Evolutionary conservation across 1,140 invertebrate genomes (phyloP), one percentile per base, ranked within the genome.

Genomic region (Aphis gossypii): DNA sequence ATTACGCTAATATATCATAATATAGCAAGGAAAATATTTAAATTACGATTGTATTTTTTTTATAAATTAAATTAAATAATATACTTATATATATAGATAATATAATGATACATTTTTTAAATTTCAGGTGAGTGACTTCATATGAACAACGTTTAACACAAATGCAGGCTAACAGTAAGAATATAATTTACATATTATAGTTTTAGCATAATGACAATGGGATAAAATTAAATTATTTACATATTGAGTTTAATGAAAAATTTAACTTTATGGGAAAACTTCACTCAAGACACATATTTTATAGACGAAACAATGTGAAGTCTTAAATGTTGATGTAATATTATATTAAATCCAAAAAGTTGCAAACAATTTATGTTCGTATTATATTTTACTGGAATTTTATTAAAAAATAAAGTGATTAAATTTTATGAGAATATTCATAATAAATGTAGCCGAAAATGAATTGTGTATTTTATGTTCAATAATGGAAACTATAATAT

Each of bases 71-170:
- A 76, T n/a, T 51, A 51, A 83, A 35, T 41, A 44, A 44, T 84
- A 1, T 86, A 9, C 18, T 20, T 20, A 18, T 86, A 35, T 35
- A 35, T 35, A 35, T 35, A 35, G 0, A 41, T 1, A 41, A 41
- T 41, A 41, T 41, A 41, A 41, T 41, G 38, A 41, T 41, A 41
- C 38, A 41, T 25, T 87, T 46, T 87, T 87, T 87, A n/a, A 2
- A 46, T 87, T 87, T n/a, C 84, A 87, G 84, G 84, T 87, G 84
- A 87, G 84, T 87, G 44, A 48, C 48, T 48, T 30, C 44, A 46
- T 46, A 20, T 0, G 44, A 87, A 48, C 23, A 46, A 48, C 25
- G 44, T 41, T 30, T 11, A 5, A 18, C 5, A 30, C 83, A 41
- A 23, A n/a, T 20, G 25, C 84, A 18, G 4, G 25, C 46, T n/a